Conservation (phyloP, 2,888 invertebrate genomes). For the Capitulum mitella region DNA sequence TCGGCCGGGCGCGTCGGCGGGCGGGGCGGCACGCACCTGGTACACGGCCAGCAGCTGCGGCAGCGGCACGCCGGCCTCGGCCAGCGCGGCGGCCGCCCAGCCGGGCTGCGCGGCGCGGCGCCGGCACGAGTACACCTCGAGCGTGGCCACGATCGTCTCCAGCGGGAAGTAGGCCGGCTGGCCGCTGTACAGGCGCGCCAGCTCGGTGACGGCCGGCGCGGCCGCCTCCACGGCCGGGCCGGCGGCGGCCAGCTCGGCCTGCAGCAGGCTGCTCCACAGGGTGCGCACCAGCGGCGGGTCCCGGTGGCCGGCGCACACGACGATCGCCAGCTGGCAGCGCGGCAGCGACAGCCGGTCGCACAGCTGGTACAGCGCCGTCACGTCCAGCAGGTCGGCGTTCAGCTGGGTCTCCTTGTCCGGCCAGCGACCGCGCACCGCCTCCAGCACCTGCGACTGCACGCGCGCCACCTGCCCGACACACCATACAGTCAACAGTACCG, state of each 20-base stretch:
- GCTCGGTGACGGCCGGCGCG: slow-evolving; percentile 53
- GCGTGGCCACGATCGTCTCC: slow-evolving; percentile 35
- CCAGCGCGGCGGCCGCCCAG: slow-evolving; percentile 43
- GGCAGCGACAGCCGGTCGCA: slow-evolving; percentile 82
- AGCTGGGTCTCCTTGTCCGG: slow-evolving; percentile 57
- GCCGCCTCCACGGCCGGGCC: not conserved
- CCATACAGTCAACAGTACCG: no score
- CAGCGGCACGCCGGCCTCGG: slow-evolving; percentile 67
- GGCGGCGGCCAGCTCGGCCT: not conserved
- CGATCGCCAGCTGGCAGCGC: slow-evolving; percentile 90
- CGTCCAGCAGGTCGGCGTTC: slow-evolving; percentile 73
- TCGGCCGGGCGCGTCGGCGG: not conserved
- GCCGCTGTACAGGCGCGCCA: slow-evolving; percentile 57
- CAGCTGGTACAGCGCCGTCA: slow-evolving; percentile 68
- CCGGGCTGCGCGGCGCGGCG: slow-evolving; percentile 40
- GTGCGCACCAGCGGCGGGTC: slow-evolving; percentile 79
- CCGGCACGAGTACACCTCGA: slow-evolving; percentile 28
- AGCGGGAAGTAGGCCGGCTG: slow-evolving; percentile 26
- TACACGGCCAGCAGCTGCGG: slow-evolving; percentile 74
- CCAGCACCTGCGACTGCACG: slow-evolving; percentile 61
- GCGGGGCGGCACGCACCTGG: slow-evolving; percentile 48
- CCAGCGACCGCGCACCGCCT: slow-evolving; percentile 51
- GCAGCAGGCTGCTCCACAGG: slow-evolving; percentile 75
- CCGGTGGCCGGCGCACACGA: slow-evolving; percentile 88
- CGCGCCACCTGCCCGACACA: slow-evolving; percentile 70